Conservation (phyloP, 2,113 vertebrate genomes). For the Macquaria ambigua region DNA sequence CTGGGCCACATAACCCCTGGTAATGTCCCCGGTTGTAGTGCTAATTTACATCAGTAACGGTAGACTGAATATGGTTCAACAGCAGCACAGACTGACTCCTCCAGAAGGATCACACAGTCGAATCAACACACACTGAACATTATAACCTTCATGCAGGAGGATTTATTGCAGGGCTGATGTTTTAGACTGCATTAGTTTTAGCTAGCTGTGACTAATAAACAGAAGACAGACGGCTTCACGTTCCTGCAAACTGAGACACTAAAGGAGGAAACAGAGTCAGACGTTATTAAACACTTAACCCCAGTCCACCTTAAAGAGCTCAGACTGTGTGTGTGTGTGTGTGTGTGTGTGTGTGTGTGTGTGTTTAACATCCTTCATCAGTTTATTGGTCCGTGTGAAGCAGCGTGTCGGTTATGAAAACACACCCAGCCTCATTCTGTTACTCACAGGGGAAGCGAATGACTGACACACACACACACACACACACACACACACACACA, state of each 20-base stretch:
- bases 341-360: neutral
- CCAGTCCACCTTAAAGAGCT: constrained; percentile 17
- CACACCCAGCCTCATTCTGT: constrained; percentile 11
- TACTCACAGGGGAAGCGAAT: constrained; percentile 29
- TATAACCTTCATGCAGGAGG: too few relatives aligned
- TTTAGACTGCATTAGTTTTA: neutral
- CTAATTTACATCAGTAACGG: neutral
- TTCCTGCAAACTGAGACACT: constrained; percentile 6
- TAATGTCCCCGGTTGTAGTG: too few relatives aligned
- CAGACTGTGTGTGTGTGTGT: neutral
- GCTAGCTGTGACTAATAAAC: neutral
- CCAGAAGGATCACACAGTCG: neutral
- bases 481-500: constrained; percentile 29
- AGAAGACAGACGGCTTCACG: neutral
- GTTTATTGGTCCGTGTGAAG: constrained; percentile 25
- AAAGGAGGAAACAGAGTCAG: constrained; percentile 7
- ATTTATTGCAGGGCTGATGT: too few relatives aligned
- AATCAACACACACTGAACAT: neutral
- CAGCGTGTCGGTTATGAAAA: neutral
- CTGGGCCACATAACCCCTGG: too few relatives aligned
- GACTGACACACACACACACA: constrained; percentile 15
- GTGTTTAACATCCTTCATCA: constrained; percentile 24
- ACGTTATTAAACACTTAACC: constrained; percentile 5
- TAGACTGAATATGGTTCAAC: neutral
- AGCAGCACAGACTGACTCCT: neutral